These are phyloP conservation scores for Parnassius apollo DNA, from an alignment of 2,888 invertebrate genomes.

Conservation along the genomic window DNA sequence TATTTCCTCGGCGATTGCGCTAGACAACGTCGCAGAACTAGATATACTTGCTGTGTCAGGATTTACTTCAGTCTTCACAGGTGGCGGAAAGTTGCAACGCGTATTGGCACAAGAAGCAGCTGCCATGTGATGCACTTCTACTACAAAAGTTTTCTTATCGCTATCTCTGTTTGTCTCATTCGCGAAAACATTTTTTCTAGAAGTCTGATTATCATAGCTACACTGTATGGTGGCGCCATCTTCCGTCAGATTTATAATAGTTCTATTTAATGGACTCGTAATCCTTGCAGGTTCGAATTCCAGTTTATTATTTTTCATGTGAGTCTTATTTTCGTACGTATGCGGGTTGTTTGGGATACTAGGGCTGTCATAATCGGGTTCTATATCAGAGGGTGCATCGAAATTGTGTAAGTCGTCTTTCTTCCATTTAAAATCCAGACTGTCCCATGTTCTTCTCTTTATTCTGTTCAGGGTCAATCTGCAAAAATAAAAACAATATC, in stretches of 20 bases:
- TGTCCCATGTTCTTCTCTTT: constrained; percentile 82
- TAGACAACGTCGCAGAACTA: constrained; percentile 68
- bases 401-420: constrained; percentile 72
- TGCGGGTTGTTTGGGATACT: constrained; percentile 76
- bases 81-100: constrained; percentile 56
- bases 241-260: constrained; percentile 87
- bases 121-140: constrained; percentile 85
- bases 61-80: constrained; percentile 48
- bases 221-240: constrained; percentile 87
- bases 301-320: constrained; percentile 52
- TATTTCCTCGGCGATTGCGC: constrained; percentile 77
- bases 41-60: constrained; percentile 61
- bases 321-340: constrained; percentile 66
- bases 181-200: constrained; percentile 62
- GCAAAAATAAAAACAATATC: constrained; percentile 34
- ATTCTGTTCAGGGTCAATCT: constrained; percentile 70
- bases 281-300: constrained; percentile 53
- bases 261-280: constrained; percentile 81
- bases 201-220: constrained; percentile 74
- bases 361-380: constrained; percentile 71
- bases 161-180: constrained; percentile 54
- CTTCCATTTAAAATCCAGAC: constrained; percentile 81
- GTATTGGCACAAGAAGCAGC: constrained; percentile 55
- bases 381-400: constrained; percentile 74
- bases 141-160: constrained; percentile 85